Evolutionary conservation across 2,113 vertebrate species (phyloP), one percentile per base, ranked within the genome.

Genomic region (Copsychus sechellarum): DNA sequence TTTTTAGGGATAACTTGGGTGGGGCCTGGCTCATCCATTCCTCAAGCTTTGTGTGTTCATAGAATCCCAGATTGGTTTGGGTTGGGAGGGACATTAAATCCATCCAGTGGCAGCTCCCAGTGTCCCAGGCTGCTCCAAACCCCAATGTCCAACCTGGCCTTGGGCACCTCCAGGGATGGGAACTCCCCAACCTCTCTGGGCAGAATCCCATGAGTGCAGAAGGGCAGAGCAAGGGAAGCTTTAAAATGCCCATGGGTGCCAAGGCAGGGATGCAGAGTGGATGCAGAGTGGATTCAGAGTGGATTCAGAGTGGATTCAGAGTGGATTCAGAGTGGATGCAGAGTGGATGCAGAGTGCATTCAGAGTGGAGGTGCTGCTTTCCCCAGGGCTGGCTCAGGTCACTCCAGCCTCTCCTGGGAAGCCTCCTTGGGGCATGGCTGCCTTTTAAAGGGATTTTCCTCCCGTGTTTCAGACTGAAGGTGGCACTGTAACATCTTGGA

Each of bases 401-500:
- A 4, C 40, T 7, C 67, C 72, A 20, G 43, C 0, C 11, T 26
- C 58, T 85, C 38, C 70, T 48, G 58, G 58, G 26, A 54, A 64
- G 42, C 25, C 66, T 72, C 5, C 23, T 36, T 4, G 6, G 26
- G 70, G 65, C 51, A 5, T 2, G 61, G n/a, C 40, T 51, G 47
- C 4, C 19, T 34, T 22, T 3, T 26, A 5, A 82, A 79, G 92
- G 92, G 80, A 86, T 70, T 65, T 81, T 72, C 64, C 88, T 94
- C 92, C 93, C 56, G 24, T 33, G 0, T 78, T 79, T 67, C 93
- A 36, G 93, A 86, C 96, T 96, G 95, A 96, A 97, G 96, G 96
- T 96, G 96, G 95, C 95, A 96, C 88, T 96, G 54, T 72, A 97
- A 33, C 94, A 95, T 97, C 92, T 97, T 93, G 11, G 50, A 90